A percentile compares a stretch with the other conserved stretches of the same genome.
phyloP scores from a whole-genome alignment of 2,888 invertebrate genomes.

The Euclidia mi region DNA sequence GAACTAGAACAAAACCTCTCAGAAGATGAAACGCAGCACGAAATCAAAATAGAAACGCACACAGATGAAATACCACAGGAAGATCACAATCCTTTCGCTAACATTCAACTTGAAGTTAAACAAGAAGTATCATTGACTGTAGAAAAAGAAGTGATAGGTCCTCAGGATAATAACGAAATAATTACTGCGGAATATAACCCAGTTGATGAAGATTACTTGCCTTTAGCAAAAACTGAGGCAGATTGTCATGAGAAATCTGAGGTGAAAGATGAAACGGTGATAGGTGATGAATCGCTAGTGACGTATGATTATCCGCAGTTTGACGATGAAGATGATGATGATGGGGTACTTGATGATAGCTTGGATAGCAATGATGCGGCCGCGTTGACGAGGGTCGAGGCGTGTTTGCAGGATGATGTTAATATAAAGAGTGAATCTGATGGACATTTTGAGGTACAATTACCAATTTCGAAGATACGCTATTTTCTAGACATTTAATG shows the following conservation, averaged over 20 bases:
- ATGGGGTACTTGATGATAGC: constrained; percentile 47
- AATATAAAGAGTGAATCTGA: constrained; percentile 68
- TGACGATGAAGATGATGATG: constrained; percentile 66
- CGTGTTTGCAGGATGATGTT: constrained; percentile 76
- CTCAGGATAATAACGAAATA: constrained; percentile 25
- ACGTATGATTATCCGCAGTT: constrained; percentile 74
- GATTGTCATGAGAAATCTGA: constrained; percentile 41
- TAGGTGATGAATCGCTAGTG: constrained; percentile 57
- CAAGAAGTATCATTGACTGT: constrained; percentile 52
- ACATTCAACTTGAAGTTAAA: constrained; percentile 66
- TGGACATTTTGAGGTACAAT: constrained; percentile 61
- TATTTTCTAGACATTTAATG: too few species aligned
- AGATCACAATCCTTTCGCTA: constrained; percentile 57
- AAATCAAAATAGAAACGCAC: constrained; percentile 60
- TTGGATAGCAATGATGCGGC: constrained; percentile 79
- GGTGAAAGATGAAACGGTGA: constrained; percentile 66
- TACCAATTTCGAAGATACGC: too few species aligned
- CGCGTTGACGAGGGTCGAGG: constrained; percentile 79
- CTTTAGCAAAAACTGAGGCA: constrained; percentile 39
- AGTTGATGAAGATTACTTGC: constrained; percentile 34
- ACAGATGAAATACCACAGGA: constrained; percentile 42
- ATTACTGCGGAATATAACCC: constrained; percentile 28
- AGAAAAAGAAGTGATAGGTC: constrained; percentile 34
- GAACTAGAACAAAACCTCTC: constrained; percentile 24
- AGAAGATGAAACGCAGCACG: constrained; percentile 50